Evolutionary conservation across 2,797 vertebrate genomes (phyloP).

Genomic region (Acanthopagrus latus): DNA sequence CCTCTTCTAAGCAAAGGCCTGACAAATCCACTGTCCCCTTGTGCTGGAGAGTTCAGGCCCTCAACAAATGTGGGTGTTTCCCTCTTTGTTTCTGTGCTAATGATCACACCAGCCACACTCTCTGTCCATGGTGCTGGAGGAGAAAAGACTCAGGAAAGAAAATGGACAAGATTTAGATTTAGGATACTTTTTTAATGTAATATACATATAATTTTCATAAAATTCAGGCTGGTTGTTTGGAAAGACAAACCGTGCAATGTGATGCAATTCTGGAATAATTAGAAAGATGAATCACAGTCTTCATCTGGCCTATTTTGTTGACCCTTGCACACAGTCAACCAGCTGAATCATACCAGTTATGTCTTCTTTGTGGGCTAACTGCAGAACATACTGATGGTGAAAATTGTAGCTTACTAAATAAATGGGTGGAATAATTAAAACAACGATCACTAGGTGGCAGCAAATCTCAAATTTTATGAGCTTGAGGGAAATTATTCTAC

Average conservation of each 20-base stretch:
- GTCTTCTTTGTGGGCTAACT: background rate
- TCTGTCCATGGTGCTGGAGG: conserved; percentile 39
- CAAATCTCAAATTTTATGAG: conserved; percentile 29
- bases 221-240: background rate
- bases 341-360: background rate
- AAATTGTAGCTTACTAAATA: background rate
- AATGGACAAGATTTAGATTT: background rate
- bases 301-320: background rate
- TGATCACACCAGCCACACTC: background rate
- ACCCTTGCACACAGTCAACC: background rate
- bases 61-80: conserved; percentile 55
- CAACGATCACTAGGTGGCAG: conserved; percentile 64
- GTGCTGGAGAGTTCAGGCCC: conserved; percentile 49
- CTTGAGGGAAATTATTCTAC: background rate
- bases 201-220: background rate
- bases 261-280: background rate
- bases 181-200: background rate
- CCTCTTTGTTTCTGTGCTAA: conserved; percentile 57
- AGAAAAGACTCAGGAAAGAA: background rate
- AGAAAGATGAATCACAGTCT: background rate
- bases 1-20: conserved; percentile 51
- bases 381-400: conserved; percentile 9
- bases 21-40: conserved; percentile 56
- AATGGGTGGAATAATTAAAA: background rate
- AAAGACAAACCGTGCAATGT: background rate